phyloP scores from a whole-genome alignment of 1,140 invertebrate species.

The Zaprionus lachaisei region DNA sequence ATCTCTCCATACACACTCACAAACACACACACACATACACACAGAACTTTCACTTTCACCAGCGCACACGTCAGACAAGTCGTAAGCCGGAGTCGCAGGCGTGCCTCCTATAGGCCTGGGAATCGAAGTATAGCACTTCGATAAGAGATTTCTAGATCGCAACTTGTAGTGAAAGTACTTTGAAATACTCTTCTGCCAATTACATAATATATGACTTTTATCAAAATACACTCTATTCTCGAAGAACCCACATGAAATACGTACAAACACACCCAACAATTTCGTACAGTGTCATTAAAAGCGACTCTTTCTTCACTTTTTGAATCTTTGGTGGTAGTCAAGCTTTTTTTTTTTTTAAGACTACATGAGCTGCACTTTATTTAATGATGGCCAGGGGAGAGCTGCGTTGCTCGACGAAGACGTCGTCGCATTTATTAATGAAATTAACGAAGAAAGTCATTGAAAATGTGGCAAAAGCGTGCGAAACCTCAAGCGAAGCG shows the following conservation, averaged over 20 bases:
- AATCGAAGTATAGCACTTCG: neutral
- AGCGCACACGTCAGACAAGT: constrained; percentile 31
- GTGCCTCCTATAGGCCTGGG: constrained; percentile 5
- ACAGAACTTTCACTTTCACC: constrained; percentile 76
- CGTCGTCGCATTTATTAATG: constrained; percentile 68
- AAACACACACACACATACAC: constrained; percentile 11
- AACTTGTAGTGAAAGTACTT: neutral
- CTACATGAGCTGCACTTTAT: constrained; percentile 65
- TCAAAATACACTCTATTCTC: neutral
- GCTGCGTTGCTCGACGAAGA: constrained; percentile 1
- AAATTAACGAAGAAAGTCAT: constrained; percentile 77
- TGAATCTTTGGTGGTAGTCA: constrained; percentile 8
- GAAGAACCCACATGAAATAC: neutral
- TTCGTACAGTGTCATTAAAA: constrained; percentile 28
- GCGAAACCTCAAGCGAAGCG: constrained; percentile 67
- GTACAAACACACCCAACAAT: neutral
- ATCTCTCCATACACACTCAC: neutral
- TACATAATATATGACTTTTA: neutral
- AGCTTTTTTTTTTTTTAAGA: constrained; percentile 29
- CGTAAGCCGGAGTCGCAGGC: constrained; percentile 36
- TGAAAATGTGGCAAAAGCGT: constrained; percentile 63
- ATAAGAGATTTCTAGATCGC: neutral
- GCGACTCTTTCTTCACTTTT: constrained; percentile 35
- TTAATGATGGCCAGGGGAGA: constrained; percentile 58
- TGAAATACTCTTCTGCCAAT: neutral